Conservation (phyloP, 2,888 invertebrate species). For the Auanema freiburgensis region DNA sequence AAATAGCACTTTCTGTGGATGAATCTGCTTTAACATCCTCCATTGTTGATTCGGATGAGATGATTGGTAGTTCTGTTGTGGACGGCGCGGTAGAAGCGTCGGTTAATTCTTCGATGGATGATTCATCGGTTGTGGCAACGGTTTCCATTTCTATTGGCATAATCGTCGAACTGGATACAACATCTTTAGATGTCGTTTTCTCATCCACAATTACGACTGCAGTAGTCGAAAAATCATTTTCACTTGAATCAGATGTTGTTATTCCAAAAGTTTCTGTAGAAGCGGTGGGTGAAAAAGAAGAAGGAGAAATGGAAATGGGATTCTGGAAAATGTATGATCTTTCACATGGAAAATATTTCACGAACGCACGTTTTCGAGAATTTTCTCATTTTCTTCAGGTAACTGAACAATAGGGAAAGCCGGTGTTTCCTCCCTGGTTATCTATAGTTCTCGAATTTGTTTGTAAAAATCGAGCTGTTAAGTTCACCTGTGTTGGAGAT, state of each 20-base stretch:
- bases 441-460: too few species aligned
- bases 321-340: neutral
- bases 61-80: too few species aligned
- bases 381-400: constrained; percentile 17
- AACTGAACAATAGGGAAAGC: constrained; percentile 11
- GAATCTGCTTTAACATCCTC: neutral
- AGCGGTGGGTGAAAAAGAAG: neutral
- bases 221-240: neutral
- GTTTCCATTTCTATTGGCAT: too few species aligned
- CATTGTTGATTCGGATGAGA: too few species aligned
- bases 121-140: too few species aligned
- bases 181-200: constrained; percentile 1
- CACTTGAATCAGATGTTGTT: constrained; percentile 4
- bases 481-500: constrained; percentile 10
- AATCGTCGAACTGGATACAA: too few species aligned
- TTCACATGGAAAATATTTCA: neutral
- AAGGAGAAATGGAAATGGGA: neutral
- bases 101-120: too few species aligned
- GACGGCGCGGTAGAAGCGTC: too few species aligned
- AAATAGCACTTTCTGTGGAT: neutral
- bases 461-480: too few species aligned
- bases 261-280: neutral
- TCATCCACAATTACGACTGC: neutral
- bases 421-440: constrained; percentile 3
- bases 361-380: constrained; percentile 10